Conservation (phyloP, 2,888 invertebrate genomes). For the Leptinotarsa tumamoca region DNA sequence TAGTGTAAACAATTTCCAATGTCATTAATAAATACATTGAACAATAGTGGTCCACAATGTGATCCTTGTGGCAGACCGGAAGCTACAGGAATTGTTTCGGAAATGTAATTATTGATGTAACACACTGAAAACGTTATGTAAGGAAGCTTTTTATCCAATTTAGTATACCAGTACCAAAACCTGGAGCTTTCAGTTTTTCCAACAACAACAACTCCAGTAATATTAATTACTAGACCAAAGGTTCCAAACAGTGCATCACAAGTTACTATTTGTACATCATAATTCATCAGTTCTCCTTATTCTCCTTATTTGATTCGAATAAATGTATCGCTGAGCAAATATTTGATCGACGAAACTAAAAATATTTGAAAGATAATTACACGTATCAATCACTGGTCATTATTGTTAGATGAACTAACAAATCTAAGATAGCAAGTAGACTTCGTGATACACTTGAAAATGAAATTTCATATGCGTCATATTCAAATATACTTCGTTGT, state of each 20-base stretch:
- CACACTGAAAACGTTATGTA: no score
- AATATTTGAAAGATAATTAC: neutral
- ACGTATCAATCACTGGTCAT: neutral
- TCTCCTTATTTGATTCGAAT: neutral
- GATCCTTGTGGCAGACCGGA: no score
- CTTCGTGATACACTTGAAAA: neutral
- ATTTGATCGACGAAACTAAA: neutral
- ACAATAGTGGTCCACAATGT: no score
- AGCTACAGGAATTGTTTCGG: no score
- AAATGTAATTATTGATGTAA: no score
- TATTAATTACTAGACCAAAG: no score
- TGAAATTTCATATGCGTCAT: neutral
- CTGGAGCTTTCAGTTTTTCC: no score
- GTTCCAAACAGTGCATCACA: neutral
- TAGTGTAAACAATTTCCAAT: no score
- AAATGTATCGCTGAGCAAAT: neutral
- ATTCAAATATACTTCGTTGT: neutral
- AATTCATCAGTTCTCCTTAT: neutral
- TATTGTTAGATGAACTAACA: constrained; percentile 6
- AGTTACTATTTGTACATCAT: neutral
- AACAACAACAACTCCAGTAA: no score
- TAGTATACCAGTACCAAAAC: no score
- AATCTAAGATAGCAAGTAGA: neutral
- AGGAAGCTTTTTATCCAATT: no score
- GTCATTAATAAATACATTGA: no score